These are phyloP conservation scores for Theropithecus gelada DNA, from an alignment of 2,113 vertebrate genomes.

Conservation along the genomic window DNA sequence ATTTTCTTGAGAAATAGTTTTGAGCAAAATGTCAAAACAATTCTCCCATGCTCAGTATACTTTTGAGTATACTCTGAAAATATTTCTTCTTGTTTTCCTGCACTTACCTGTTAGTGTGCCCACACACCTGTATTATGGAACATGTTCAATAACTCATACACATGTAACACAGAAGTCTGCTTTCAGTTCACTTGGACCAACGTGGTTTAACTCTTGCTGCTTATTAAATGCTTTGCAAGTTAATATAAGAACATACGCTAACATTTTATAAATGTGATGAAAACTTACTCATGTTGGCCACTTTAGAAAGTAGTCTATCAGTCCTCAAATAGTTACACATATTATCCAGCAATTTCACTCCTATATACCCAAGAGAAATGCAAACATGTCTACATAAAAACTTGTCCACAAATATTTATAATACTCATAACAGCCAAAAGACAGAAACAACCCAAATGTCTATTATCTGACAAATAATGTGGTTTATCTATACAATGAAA, in stretches of 20 bases:
- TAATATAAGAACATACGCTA: not conserved
- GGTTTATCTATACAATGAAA: not conserved
- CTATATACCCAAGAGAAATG: not conserved
- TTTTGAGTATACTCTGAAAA: not conserved
- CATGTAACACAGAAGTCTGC: not conserved
- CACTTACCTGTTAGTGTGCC: not conserved
- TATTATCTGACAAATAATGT: not conserved
- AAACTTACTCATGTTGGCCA: not conserved
- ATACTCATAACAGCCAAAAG: not conserved
- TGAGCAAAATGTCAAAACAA: constrained; percentile 16
- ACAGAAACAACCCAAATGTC: not conserved
- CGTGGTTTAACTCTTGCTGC: not conserved
- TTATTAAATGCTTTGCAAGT: constrained; percentile 40
- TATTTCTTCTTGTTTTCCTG: not conserved
- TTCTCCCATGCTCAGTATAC: not conserved
- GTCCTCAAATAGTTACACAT: not conserved
- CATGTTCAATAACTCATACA: not conserved
- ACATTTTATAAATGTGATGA: not conserved
- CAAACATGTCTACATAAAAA: not conserved
- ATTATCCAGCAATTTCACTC: not conserved
- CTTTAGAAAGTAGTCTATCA: not conserved
- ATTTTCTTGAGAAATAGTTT: constrained; percentile 19
- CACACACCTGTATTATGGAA: not conserved
- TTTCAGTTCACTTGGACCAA: constrained; percentile 38
- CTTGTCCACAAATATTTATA: not conserved